Evolutionary conservation across 2,113 vertebrate species (phyloP).

Genomic region (Etheostoma spectabile): DNA sequence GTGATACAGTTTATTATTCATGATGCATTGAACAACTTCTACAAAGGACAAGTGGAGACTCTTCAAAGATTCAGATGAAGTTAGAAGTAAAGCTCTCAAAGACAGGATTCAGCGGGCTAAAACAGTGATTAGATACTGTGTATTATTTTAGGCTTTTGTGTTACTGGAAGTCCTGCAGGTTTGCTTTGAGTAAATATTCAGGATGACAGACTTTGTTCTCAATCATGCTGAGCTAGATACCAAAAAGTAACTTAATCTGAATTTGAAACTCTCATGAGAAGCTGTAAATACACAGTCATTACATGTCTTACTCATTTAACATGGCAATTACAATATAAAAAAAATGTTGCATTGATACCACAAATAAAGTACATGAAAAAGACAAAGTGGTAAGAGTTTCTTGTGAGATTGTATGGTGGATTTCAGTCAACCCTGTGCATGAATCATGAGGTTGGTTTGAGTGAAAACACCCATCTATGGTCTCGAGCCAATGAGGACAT

Average conservation of each 20-base stretch:
- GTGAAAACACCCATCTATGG: slow-evolving; percentile 38
- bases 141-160: not conserved
- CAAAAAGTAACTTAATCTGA: slow-evolving; percentile 11
- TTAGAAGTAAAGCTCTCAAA: slow-evolving; percentile 1
- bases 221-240: not conserved
- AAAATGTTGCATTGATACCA: slow-evolving; percentile 7
- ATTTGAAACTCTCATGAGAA: slow-evolving; percentile 8
- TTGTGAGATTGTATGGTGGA: not conserved
- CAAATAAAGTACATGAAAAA: slow-evolving; percentile 9
- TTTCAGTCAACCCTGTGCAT: not conserved
- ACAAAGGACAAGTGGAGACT: not conserved
- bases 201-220: slow-evolving; percentile 31
- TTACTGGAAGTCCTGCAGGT: not conserved
- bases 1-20: slow-evolving; percentile 25
- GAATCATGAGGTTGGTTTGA: slow-evolving; percentile 55
- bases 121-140: not conserved
- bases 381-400: not conserved
- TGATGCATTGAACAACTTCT: not conserved
- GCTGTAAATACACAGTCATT: slow-evolving; percentile 10
- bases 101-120: not conserved
- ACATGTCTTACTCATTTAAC: slow-evolving; percentile 2
- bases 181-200: slow-evolving; percentile 10
- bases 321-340: slow-evolving; percentile 4
- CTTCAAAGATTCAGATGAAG: not conserved
- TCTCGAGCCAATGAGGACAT: slow-evolving; percentile 26